Conservation (phyloP, 2,797 vertebrate genomes). For the Sebastes baramenuke region DNA sequence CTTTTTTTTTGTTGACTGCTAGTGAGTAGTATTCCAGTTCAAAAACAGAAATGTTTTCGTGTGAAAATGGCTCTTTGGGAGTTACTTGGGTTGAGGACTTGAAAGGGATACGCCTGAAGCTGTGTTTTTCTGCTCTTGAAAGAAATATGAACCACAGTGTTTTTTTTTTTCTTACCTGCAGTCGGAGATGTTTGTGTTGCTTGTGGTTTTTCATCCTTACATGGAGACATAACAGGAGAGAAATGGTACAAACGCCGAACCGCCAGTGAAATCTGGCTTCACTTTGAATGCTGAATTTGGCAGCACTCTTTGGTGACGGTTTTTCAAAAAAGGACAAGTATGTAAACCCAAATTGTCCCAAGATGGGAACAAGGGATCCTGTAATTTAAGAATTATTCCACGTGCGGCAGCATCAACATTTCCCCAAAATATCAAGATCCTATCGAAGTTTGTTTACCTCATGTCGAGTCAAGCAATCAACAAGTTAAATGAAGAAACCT, state of each 20-base stretch:
- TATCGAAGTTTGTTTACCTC: background rate
- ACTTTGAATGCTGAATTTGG: background rate
- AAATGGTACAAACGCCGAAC: slow-evolving; percentile 13
- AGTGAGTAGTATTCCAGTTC: slow-evolving; percentile 25
- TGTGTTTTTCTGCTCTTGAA: slow-evolving; percentile 62
- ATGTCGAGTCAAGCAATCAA: background rate
- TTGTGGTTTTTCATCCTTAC: slow-evolving; percentile 38
- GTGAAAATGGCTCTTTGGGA: slow-evolving; percentile 49
- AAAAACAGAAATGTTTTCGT: slow-evolving; percentile 36
- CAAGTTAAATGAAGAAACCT: background rate
- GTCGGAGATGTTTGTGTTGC: slow-evolving; percentile 48
- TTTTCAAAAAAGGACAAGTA: background rate
- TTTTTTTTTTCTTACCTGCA: slow-evolving; percentile 28
- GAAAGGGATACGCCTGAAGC: slow-evolving; percentile 61
- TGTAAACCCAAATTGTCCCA: background rate
- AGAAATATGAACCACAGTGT: slow-evolving; percentile 47
- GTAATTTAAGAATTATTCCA: background rate
- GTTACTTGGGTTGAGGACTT: slow-evolving; percentile 50
- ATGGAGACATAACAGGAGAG: slow-evolving; percentile 37
- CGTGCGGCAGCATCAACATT: background rate
- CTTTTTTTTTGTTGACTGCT: slow-evolving; percentile 31
- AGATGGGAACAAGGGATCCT: background rate
- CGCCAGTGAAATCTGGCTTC: slow-evolving; percentile 16
- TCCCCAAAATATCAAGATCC: background rate
- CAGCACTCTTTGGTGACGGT: background rate